Base-by-base conservation (phyloP, 1,140 invertebrate species). In the Caligus rogercresseyi region DNA sequence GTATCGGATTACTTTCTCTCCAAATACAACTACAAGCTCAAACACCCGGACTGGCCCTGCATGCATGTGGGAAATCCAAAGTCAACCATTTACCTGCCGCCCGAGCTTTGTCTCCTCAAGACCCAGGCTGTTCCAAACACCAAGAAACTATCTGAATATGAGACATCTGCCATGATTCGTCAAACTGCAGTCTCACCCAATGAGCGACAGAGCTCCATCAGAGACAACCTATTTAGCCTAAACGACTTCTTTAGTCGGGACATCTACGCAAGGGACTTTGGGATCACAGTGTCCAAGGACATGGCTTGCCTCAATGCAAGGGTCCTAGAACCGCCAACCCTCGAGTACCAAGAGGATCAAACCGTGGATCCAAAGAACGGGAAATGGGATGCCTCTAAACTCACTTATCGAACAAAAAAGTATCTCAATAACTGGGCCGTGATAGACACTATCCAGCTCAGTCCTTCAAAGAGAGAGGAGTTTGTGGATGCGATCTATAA, bases 71-170 rank as follows among this genome's bases (percentile, higher is more conserved):
- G 61, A n/a, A 62, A 43, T 43, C 24, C 18, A 3, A 55, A 62
- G n/a, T 23, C 21, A 13, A 58, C 31, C 18, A 62, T 62, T 43
- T 62, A 62, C 61, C 2, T 62, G 16, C 61, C 61, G 20, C 21
- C 55, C 20, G 61, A 62, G 52, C 31, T 62, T 24, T 58, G 18
- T 7, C 20, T 23, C 16, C 16, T 57, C 1, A 57, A 57, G 15
- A 57, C 21, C 20, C 55, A 57, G 25, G 16, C 3, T 61, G 16
- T 61, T 43, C 31, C 18, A 57, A 57, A 19, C 43, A 16, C 16
- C 31, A 62, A 62, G 51, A 62, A 19, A 23, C 23, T 62, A 21
- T 18, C 15, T 61, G 61, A 62, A 1, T n/a, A 58, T 18, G 61
- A 18, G 15, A 43, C 31, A n/a, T 14, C 43, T 13, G 19, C 51